Base-by-base conservation (phyloP, 2,797 vertebrate species). In the Varecia variegata region DNA sequence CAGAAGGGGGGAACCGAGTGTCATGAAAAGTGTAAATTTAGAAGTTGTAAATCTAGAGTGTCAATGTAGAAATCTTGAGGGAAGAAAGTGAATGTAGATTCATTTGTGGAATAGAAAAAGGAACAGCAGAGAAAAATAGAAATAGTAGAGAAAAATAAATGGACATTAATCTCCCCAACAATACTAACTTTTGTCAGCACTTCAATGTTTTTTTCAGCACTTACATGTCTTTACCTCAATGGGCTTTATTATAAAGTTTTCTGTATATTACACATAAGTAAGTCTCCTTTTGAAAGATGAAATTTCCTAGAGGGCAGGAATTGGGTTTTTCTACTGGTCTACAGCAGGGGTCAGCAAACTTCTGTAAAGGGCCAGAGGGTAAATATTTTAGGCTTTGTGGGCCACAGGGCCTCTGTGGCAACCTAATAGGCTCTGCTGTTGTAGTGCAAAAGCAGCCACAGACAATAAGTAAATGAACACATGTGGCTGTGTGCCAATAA, bases 61-160 rank as follows among this genome's bases (percentile, higher is more conserved):
- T 91, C 89, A 92, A 70, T 86, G 79, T 79, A 89, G 54, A 97
- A 95, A 90, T 76, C 54, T 47, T 73, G 20, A 90, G 85, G 67
- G 67, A 92, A 93, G 76, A 87, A 90, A 97, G 88, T 7, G 15
- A 95, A 94, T 83, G 40, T 38, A 67, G 62, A 86, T 82, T 93
- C 62, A 40, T 52, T 74, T 2, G 6, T 74, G n/a, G 52, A 93
- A 40, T 25, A 88, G 54, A 62, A 30, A 95, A 96, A 85, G 45
- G n/a, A 88, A 92, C 21, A 80, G 8, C 43, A 80, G 67, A 76
- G 27, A 35, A 65, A 62, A 60, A 58, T 0, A 35, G 13, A 4
- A 38, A 81, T 73, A 93, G 40, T 2, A 91, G 70, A 80, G n/a
- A 74, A 84, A 96, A 92, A 84, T 30, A 93, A 70, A 82, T 38